Evolutionary conservation across 92 coral and sea anemone genomes (phyloP).

Genomic region (Porites rus): DNA sequence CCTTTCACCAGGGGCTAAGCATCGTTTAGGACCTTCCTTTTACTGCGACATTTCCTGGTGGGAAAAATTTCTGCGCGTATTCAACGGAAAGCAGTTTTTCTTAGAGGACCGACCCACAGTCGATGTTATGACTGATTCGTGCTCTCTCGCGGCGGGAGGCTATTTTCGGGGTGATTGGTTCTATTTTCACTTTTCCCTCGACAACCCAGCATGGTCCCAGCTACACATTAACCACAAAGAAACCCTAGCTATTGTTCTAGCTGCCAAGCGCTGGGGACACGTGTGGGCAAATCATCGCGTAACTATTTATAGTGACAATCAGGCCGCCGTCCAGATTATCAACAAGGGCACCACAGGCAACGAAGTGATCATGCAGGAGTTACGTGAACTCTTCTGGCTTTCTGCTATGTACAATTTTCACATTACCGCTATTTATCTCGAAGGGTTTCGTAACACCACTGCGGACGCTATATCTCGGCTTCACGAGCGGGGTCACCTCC

Average conservation of each 20-base stretch:
- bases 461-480: neutral
- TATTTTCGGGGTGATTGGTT: slow-evolving; percentile 53
- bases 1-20: slow-evolving; percentile 21
- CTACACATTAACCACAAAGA: slow-evolving; percentile 55
- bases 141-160: slow-evolving; percentile 27
- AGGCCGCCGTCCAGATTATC: slow-evolving; percentile 47
- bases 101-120: neutral
- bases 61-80: neutral
- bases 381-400: slow-evolving; percentile 54
- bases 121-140: slow-evolving; percentile 44
- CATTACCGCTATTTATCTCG: slow-evolving; percentile 28
- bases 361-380: slow-evolving; percentile 37
- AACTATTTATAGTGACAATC: slow-evolving; percentile 53
- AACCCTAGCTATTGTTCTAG: slow-evolving; percentile 14
- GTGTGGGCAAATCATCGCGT: slow-evolving; percentile 43
- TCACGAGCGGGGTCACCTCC: neutral
- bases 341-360: slow-evolving; percentile 57
- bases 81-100: neutral
- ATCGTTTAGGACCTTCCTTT: neutral
- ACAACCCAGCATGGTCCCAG: slow-evolving; percentile 14
- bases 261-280: slow-evolving; percentile 42
- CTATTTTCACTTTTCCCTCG: slow-evolving; percentile 23
- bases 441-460: neutral
- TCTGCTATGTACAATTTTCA: slow-evolving; percentile 41
- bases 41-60: neutral